Base-by-base conservation (phyloP, 2,797 vertebrate genomes). In the Carduelis carduelis region DNA sequence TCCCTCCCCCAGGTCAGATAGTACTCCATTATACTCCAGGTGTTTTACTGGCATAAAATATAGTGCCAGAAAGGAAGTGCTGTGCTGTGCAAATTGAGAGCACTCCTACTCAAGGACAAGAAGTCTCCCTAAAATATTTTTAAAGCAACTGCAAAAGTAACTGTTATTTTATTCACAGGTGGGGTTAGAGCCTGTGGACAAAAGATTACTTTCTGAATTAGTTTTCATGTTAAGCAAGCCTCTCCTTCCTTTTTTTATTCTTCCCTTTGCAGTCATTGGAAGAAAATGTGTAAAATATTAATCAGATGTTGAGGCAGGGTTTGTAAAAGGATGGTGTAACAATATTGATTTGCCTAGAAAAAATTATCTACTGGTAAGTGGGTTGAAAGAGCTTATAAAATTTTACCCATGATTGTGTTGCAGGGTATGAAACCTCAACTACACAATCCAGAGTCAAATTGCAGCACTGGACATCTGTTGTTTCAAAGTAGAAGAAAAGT, bases 401-500 rank as follows among this genome's bases (percentile, higher is more conserved):
- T 59, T 78, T 90, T 59, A 18, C 23, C 13, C 35, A 12, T 37
- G 26, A 37, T 65, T 24, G 9, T 68, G 32, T 24, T 75, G 23
- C 57, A 43, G 34, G 24, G 8, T 69, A 44, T 65, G 69, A 83
- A 89, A 47, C 15, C 13, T 32, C 46, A 74, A 28, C 52, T 91
- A 56, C 18, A 39, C 22, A 84, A 66, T 82, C 41, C 43, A 71
- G 22, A 76, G 60, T 83, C 66, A 55, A 44, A 11, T 89, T 95
- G 71, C 37, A 78, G 34, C 1, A 1, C 52, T 88, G 28, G 72
- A 44, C 43, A 88, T 50, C 66, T 80, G 63, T 71, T 87, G 49
- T 47, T 86, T 90, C 59, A 74, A 87, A 75, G 59, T 19, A 30
- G 13, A 94, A n/a, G 34, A 70, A 95, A 96, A 96, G 47, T 7